Base-by-base conservation (phyloP, 1,140 invertebrate genomes). In the Augochlora pura region DNA sequence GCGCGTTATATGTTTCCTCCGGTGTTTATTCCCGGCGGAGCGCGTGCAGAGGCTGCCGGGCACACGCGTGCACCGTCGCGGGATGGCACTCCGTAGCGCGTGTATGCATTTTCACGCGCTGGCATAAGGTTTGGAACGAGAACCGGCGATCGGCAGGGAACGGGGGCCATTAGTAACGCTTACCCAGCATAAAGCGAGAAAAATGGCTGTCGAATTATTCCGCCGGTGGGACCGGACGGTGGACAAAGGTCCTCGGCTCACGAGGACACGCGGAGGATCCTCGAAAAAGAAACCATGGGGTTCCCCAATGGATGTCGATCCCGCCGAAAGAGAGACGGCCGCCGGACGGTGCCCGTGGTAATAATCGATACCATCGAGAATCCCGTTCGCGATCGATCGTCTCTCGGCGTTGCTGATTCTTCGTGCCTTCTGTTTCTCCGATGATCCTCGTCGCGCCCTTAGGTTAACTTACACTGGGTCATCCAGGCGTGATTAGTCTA, bases 111-210 rank as follows among this genome's bases (percentile, higher is more conserved):
- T n/a, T 32, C n/a, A 63, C 18, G 71, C 75, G 0, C n/a, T n/a
- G 32, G 68, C 14, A 59, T 14, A 57, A 68, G 32, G 32, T 32
- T 32, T 32, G 1, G 4, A 32, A 57, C 39, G 38, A n/a, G 52
- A 69, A 27, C 52, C 25, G 42, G 82, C 68, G 63, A 72, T 74
- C 67, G 67, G 57, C 62, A 78, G 77, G 42, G 81, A 77, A 78
- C 74, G 74, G 32, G 32, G 59, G 64, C 82, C 84, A 89, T 89
- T 89, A 89, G 88, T 89, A 89, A 89, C 87, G 88, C 88, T 89
- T 89, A 89, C 82, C 88, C 83, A 71, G 77, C 63, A 89, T 88
- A 89, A 89, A 88, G 86, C 86, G 87, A 89, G 88, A 89, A 83
- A 89, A 89, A 89, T 89, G 83, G 86, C 78, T 65, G 85, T 88